Evolutionary conservation across 1,140 invertebrate genomes (phyloP), one percentile per base, ranked within the genome.

Genomic region (Papilio helenus): DNA sequence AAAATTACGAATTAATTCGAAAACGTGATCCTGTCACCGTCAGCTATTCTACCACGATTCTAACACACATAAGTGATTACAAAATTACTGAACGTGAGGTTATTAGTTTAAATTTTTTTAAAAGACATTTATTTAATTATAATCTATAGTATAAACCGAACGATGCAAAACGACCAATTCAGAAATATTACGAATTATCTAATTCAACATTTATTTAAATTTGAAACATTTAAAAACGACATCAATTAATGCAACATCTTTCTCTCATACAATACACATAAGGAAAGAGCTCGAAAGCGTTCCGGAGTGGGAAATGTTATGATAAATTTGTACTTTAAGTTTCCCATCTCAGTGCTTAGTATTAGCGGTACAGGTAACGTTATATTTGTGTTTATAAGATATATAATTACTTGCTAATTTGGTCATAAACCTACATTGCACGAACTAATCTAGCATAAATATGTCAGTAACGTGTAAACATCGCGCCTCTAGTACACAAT

Each of bases 1-100:
- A 93, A 93, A 94, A 92, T 92, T 92, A 92, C 89, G 84, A 87
- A 90, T 92, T 92, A 92, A 92, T 93, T 92, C 89, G 89, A 93
- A 92, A 94, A 89, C 82, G 91, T 90, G 88, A 90, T 89, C 88
- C 86, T 87, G 91, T 91, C 88, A 89, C 88, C 88, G 87, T 85
- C 82, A 85, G 86, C 90, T 92, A 90, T 83, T 80, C 89, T 91
- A 92, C 91, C 88, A 94, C 91, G 84, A 88, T 85, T 88, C 90
- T 93, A 92, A 83, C 89, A 92, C 84, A 89, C 84, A 80, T 80
- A 87, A 83, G 89, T 92, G 89, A 90, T 85, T 90, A 81, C 84
- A 83, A 83, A 85, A 84, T 80, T 81, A 83, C 81, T 80, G 87
- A 83, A 85, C 55, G 85, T 88, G 88, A 85, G 80, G 86, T 84